Conservation (phyloP, 2,888 invertebrate species). For the Chrysodeixis includens region DNA sequence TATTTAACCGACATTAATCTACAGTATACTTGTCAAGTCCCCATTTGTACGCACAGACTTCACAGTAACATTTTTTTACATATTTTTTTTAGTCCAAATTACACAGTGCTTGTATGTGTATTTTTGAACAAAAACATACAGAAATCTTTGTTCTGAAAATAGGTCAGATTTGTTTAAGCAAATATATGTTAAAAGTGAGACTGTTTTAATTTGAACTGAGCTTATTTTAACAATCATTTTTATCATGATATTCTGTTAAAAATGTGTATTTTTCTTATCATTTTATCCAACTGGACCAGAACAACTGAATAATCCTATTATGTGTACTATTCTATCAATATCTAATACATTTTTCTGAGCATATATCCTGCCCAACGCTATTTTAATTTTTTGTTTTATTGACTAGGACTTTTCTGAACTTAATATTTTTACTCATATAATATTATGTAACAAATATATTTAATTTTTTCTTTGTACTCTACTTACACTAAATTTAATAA, state of each 20-base stretch:
- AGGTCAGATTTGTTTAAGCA: slow-evolving; percentile 33
- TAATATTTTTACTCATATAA: too few relatives aligned
- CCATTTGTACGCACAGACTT: slow-evolving; percentile 29
- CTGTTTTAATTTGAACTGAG: slow-evolving; percentile 17
- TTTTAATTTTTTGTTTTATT: too few relatives aligned
- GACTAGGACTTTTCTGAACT: too few relatives aligned
- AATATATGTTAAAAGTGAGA: slow-evolving; percentile 27
- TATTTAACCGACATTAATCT: slow-evolving; percentile 38
- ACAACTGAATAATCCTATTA: too few relatives aligned
- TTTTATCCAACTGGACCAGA: too few relatives aligned
- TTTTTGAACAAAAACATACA: slow-evolving; percentile 41
- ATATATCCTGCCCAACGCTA: too few relatives aligned
- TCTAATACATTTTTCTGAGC: too few relatives aligned
- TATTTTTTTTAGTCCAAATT: slow-evolving; percentile 36
- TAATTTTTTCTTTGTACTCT: too few relatives aligned
- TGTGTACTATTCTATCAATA: too few relatives aligned
- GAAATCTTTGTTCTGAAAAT: slow-evolving; percentile 30
- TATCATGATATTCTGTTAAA: slow-evolving; percentile 11
- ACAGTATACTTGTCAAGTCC: slow-evolving; percentile 17
- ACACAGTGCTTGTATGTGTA: slow-evolving; percentile 30
- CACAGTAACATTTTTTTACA: slow-evolving; percentile 15
- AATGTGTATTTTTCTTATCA: too few relatives aligned
- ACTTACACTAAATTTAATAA: too few relatives aligned
- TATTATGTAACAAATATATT: too few relatives aligned
- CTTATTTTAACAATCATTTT: slow-evolving; percentile 20